Conservation (phyloP, 2,888 invertebrate species). For the Platypus cylindrus region DNA sequence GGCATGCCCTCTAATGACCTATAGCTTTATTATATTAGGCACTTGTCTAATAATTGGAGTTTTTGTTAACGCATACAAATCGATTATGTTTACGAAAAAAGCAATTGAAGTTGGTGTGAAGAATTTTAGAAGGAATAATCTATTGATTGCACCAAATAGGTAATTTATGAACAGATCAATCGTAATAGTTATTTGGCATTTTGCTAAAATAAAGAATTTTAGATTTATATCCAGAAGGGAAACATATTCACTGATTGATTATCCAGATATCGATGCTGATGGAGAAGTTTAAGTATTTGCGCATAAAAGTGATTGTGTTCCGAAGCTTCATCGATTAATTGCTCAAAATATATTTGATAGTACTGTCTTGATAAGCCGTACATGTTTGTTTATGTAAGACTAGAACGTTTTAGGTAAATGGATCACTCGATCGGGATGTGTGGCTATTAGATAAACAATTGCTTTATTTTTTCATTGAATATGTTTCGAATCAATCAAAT, state of each 20-base stretch:
- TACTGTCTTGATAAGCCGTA: no score
- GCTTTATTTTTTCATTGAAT: no score
- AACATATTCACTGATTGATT: conserved; percentile 39
- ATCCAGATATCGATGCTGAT: conserved; percentile 15
- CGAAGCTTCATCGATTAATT: no score
- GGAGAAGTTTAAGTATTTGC: conserved; percentile 13
- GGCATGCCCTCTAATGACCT: conserved; percentile 55
- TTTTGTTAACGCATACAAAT: conserved; percentile 64
- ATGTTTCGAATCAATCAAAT: no score
- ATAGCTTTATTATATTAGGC: conserved; percentile 59
- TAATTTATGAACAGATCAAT: conserved; percentile 1
- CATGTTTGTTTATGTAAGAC: no score
- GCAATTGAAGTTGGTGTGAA: conserved; percentile 66
- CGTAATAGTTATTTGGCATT: neutral
- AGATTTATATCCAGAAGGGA: conserved; percentile 45
- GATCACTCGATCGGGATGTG: no score
- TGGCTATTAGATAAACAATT: no score
- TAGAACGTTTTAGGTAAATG: no score
- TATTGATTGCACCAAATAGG: conserved; percentile 19
- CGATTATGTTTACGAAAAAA: conserved; percentile 57
- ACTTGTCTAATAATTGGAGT: conserved; percentile 49
- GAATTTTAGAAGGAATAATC: conserved; percentile 53
- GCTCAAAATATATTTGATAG: no score
- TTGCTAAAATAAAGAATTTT: conserved; percentile 2
- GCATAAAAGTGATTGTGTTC: no score